Evolutionary conservation across 1,140 invertebrate species (phyloP), one percentile per base, ranked within the genome.

Genomic region (Brachionus calyciflorus): DNA sequence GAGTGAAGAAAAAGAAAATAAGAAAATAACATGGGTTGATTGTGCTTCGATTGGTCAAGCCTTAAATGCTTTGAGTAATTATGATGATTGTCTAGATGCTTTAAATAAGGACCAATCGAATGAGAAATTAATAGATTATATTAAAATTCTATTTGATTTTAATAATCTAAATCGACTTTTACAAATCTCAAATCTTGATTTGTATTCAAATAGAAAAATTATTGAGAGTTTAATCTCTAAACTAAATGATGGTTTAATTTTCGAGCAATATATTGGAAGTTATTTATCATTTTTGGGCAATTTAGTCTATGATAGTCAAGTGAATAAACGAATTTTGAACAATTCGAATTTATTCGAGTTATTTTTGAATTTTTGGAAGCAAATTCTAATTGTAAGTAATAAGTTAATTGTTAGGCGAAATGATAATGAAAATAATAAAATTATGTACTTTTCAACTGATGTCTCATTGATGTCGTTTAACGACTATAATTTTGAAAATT

Each of bases 101-200:
- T 3, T 46, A 14, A 51, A 48, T 21, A 51, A 46, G n/a, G 44
- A 70, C 7, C 12, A 3, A 19, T 48, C 44, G 3, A 49, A 70
- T 24, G 24, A 49, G 28, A 70, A 21, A 51, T 26, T 70, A 51
- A 51, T 70, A 28, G 21, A 48, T n/a, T 51, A 49, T 37, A 17
- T 70, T 10, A 70, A 48, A 51, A 28, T 48, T 51, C 48, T 70
- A 30, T 70, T 70, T 51, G 68, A 49, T 33, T 70, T n/a, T 63
- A 63, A 28, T 17, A 63, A 63, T 63, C 40, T 63, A 17, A 2
- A 17, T 9, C n/a, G 57, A 63, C 9, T 37, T 63, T 4, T 40
- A 7, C 28, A 63, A 19, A 28, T 63, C 30, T 37, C 37, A 33
- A 37, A 37, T 19, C 0, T 9, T 40, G 33, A 7, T 37, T n/a